Percentiles rank a stretch among this genome's conserved stretches.
Conservation (phyloP, 2,113 vertebrate genomes). For the Rhinogobius similis region DNA sequence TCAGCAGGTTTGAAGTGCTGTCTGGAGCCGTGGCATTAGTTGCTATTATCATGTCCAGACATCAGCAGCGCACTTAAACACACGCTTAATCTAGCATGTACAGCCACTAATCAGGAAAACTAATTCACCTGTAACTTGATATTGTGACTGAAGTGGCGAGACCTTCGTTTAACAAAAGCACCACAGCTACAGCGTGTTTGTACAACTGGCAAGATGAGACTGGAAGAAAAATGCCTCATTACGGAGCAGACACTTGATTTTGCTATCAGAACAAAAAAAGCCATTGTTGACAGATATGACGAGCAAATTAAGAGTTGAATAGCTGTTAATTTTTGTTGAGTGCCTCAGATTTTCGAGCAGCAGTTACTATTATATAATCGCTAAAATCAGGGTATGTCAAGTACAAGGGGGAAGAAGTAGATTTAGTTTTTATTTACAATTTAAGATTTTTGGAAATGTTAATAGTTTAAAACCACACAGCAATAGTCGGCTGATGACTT, state of each 20-base stretch:
- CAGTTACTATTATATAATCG: background rate
- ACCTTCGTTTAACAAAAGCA: conserved; percentile 9
- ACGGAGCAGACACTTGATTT: conserved; percentile 14
- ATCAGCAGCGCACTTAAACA: conserved; percentile 43
- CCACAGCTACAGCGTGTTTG: conserved; percentile 8
- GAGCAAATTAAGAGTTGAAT: conserved; percentile 3
- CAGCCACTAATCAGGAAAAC: conserved; percentile 57
- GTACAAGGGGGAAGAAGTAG: background rate
- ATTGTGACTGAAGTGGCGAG: conserved; percentile 29
- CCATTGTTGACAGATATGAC: conserved; percentile 3
- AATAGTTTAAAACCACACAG: background rate
- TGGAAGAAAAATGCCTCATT: conserved; percentile 19
- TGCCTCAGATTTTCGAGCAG: background rate
- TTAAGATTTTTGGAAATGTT: background rate
- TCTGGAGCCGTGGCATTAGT: conserved; percentile 62
- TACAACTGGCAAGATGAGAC: conserved; percentile 43
- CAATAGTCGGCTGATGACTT: background rate
- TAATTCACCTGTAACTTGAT: conserved; percentile 52
- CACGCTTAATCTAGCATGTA: conserved; percentile 38
- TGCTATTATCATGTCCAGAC: conserved; percentile 45
- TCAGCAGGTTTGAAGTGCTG: conserved; percentile 61
- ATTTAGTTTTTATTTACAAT: background rate
- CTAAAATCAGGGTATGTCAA: background rate
- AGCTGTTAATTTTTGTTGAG: conserved; percentile 7
- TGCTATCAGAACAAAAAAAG: conserved; percentile 20